These are phyloP conservation scores for Tragelaphus scriptus DNA, from an alignment of 2,113 vertebrate genomes.

Conservation along the genomic window DNA sequence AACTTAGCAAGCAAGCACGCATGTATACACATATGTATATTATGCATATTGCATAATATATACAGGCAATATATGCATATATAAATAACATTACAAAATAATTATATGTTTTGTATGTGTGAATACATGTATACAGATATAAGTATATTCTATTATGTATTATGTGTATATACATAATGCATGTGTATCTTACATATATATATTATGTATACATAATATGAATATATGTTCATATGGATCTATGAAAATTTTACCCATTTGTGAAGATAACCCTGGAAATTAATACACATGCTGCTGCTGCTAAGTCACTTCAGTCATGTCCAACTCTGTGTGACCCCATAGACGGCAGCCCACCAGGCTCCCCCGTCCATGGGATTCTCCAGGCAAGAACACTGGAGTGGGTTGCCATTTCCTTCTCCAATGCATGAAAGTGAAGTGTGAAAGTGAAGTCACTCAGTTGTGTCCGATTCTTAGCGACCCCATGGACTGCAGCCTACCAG, in stretches of 20 bases:
- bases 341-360: too few species aligned
- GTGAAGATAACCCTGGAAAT: not conserved
- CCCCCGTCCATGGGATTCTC: too few species aligned
- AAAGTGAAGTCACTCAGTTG: too few species aligned
- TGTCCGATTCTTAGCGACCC: too few species aligned
- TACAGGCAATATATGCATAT: too few species aligned
- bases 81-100: not conserved
- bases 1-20: fast-evolving
- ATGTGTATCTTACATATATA: not conserved
- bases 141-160: not conserved
- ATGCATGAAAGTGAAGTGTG: too few species aligned
- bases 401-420: too few species aligned
- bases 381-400: too few species aligned
- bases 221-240: not conserved
- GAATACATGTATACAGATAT: not conserved
- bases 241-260: not conserved
- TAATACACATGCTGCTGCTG: not conserved
- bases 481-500: too few species aligned
- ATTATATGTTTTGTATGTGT: not conserved
- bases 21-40: not conserved
- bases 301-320: too few species aligned
- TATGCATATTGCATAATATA: not conserved
- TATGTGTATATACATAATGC: not conserved
- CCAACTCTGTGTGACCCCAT: too few species aligned
- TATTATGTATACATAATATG: not conserved